Evolutionary conservation across 2,113 vertebrate genomes (phyloP).

Genomic region (Oreochromis spilurus): DNA sequence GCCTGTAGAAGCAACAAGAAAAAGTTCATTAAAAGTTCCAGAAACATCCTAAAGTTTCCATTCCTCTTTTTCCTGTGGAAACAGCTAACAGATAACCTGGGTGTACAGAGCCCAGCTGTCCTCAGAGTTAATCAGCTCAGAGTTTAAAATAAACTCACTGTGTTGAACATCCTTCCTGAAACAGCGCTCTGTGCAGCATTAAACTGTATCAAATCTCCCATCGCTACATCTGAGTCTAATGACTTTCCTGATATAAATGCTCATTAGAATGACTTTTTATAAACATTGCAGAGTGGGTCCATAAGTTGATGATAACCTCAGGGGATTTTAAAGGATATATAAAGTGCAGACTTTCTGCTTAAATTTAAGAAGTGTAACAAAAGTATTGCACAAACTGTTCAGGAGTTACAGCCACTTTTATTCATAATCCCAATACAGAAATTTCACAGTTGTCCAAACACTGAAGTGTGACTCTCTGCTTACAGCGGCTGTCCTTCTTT

Average conservation of each 20-base stretch:
- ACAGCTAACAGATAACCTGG: neutral
- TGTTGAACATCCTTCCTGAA: neutral
- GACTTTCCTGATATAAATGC: neutral
- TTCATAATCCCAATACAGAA: rapidly evolving
- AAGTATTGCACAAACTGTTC: neutral
- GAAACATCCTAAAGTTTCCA: neutral
- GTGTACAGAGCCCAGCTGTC: neutral
- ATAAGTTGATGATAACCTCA: neutral
- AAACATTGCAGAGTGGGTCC: neutral
- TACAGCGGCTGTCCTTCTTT: neutral
- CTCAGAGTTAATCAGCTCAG: neutral
- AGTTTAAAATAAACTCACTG: neutral
- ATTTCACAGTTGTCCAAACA: rapidly evolving
- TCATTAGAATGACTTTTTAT: neutral
- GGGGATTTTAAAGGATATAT: neutral
- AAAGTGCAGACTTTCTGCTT: neutral
- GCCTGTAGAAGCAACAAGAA: neutral
- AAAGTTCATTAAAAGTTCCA: neutral
- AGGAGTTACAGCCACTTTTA: neutral
- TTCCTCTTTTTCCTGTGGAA: neutral
- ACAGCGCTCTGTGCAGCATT: neutral
- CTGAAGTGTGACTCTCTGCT: neutral
- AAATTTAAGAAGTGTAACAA: neutral
- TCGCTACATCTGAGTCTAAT: neutral
- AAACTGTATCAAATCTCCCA: neutral